Base-by-base conservation (phyloP, 2,888 invertebrate species). In the Drosophila multiciliata region DNA sequence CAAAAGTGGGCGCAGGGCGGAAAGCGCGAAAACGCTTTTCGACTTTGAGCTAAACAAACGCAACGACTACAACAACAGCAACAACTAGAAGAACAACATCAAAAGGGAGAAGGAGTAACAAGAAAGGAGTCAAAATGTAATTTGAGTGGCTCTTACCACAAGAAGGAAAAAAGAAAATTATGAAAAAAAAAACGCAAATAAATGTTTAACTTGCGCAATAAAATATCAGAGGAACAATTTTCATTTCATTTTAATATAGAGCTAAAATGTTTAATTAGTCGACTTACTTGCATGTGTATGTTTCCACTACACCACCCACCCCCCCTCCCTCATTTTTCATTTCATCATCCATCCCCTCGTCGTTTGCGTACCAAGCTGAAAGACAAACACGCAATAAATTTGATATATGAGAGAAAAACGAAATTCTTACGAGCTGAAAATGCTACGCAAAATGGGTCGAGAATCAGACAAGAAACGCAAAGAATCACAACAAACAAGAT, bases 251-350 rank as follows among this genome's bases (percentile, higher is more conserved):
- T 45, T 23, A 29, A 29, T 29, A 29, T 29, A 29, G 9, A 62
- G 38, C 69, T 63, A 72, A 87, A 89, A 83, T 89, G 69, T 89
- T 84, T 89, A 89, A 84, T 84, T 87, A 89, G 78, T 68, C 61
- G 57, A 65, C 75, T 73, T 58, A 57, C 23, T 45, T 75, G 52
- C 55, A 70, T 75, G 33, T 48, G n/a, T 53, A 61, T 40, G 8
- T 17, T 23, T 5, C 49, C 15, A 49, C 36, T 42, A n/a, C 26
- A 2, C 6, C 8, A 29, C 29, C 11, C 11, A 9, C 32, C 15
- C 40, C 20, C 0, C 6, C 26, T 1, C 8, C 20, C 6, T 1
- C 40, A 20, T 9, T 20, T 6, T 20, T 6, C n/a, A 17, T n/a
- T 17, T 4, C 3, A 23, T 20, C 45, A 29, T 36, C 35, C n/a